These are phyloP conservation scores for Thrips palmi DNA, from an alignment of 1,140 invertebrate species.

Conservation along the genomic window DNA sequence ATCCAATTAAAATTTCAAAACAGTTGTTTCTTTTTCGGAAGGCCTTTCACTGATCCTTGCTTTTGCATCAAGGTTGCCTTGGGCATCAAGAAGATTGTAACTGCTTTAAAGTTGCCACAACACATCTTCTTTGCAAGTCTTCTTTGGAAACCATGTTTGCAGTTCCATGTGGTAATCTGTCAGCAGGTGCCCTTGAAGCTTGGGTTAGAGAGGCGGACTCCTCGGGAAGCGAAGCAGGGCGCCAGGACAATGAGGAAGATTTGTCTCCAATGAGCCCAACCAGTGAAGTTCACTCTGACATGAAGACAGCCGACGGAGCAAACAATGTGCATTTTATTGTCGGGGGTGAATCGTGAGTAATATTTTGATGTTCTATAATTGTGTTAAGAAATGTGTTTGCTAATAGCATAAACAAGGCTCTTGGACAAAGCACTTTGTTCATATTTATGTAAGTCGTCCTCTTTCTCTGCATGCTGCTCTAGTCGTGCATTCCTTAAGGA, in stretches of 20 bases:
- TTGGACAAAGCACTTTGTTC: conserved; percentile 11
- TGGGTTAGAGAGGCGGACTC: conserved; percentile 20
- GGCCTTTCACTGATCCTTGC: too few species aligned
- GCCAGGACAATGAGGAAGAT: conserved; percentile 21
- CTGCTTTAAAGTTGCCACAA: too few species aligned
- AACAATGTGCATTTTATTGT: conserved; percentile 22
- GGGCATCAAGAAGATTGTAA: too few species aligned
- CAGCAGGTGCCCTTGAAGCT: conserved; percentile 5
- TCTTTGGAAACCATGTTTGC: neutral
- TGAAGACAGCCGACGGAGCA: neutral
- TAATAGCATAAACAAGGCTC: conserved; percentile 14
- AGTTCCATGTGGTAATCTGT: conserved; percentile 7
- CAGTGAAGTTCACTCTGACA: too few species aligned
- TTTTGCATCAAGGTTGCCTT: too few species aligned
- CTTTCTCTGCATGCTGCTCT: neutral
- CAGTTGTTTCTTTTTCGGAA: too few species aligned
- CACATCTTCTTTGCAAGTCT: conserved; percentile 5
- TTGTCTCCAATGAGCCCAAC: conserved; percentile 8
- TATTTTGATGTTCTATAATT: neutral
- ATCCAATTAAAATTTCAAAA: too few species aligned
- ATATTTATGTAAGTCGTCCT: neutral
- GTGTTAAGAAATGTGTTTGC: neutral
- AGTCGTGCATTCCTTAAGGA: neutral
- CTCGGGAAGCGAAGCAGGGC: conserved; percentile 24
- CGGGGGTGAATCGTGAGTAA: conserved; percentile 20